Evolutionary conservation across 2,113 vertebrate genomes (phyloP), one percentile per base, ranked within the genome.

Genomic region (Plecotus auritus): DNA sequence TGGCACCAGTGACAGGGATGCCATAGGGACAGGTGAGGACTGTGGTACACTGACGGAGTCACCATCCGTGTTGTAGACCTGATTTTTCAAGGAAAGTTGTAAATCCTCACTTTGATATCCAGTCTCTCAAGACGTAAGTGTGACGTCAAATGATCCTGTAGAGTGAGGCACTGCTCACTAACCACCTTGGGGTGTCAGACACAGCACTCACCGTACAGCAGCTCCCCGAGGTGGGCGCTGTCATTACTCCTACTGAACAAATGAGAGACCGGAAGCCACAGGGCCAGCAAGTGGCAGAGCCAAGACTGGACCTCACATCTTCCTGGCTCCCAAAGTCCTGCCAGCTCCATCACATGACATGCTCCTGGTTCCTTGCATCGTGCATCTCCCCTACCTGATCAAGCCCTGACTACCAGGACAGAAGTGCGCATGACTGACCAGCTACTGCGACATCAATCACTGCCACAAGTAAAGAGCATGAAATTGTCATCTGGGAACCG

Each of bases 401-500:
- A 54, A 95, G 61, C 32, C 47, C 49, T 8, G 9, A 32, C 67
- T 73, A 26, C 4, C n/a, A 17, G 69, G 17, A 22, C 22, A 76
- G 81, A 85, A 26, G 17, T 40, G 11, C 47, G 37, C 30, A 40
- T n/a, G 20, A 56, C 28, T 69, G 80, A 73, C 45, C 74, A 76
- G n/a, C 76, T 40, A n/a, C 26, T n/a, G 23, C 49, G 86, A 86
- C 80, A 84, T 35, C 74, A 14, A 35, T 86, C 51, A 74, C n/a
- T 56, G 18, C 88, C 61, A 2, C 9, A 42, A 81, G 88, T n/a
- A 30, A 87, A 86, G 72, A 81, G 32, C 40, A 94, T 67, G 81
- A n/a, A 40, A 35, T 22, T 70, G 13, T 35, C 49, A 61, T 66
- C 56, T 51, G 61, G 77, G 85, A 37, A 85, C 61, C 1, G 49